Conservation (phyloP, 2,113 vertebrate genomes). For the Muntiacus reevesi region DNA sequence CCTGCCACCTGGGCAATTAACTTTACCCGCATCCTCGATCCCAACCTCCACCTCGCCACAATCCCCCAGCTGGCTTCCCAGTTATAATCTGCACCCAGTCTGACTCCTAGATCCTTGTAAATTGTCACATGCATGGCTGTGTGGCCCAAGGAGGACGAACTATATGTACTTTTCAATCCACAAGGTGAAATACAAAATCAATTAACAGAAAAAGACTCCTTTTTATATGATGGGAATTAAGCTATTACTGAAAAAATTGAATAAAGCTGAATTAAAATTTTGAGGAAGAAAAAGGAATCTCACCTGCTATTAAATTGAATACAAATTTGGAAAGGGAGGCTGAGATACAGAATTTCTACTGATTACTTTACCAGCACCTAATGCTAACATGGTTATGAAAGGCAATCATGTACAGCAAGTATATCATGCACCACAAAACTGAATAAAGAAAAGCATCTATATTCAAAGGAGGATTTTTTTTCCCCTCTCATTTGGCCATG, state of each 20-base stretch:
- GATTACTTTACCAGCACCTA: conserved; percentile 12
- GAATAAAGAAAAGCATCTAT: neutral
- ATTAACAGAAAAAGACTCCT: neutral
- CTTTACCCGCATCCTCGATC: neutral
- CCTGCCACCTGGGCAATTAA: neutral
- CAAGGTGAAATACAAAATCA: neutral
- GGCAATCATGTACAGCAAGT: neutral
- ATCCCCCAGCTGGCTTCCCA: neutral
- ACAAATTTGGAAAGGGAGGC: neutral
- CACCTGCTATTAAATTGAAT: neutral
- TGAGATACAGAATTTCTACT: neutral
- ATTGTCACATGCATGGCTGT: neutral
- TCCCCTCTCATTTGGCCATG: neutral
- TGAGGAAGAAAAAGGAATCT: neutral
- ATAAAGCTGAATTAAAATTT: neutral
- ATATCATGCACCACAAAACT: neutral
- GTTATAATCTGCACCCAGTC: neutral
- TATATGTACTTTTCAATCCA: neutral
- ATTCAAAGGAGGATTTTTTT: conserved; percentile 3
- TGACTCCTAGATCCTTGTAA: neutral
- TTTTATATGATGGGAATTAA: neutral
- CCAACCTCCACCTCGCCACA: neutral
- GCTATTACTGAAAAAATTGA: neutral
- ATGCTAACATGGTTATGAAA: neutral
- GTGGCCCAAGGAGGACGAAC: neutral